These are phyloP conservation scores for Macrosoma leucophasiata DNA, from an alignment of 2,888 invertebrate genomes.

Conservation along the genomic window DNA sequence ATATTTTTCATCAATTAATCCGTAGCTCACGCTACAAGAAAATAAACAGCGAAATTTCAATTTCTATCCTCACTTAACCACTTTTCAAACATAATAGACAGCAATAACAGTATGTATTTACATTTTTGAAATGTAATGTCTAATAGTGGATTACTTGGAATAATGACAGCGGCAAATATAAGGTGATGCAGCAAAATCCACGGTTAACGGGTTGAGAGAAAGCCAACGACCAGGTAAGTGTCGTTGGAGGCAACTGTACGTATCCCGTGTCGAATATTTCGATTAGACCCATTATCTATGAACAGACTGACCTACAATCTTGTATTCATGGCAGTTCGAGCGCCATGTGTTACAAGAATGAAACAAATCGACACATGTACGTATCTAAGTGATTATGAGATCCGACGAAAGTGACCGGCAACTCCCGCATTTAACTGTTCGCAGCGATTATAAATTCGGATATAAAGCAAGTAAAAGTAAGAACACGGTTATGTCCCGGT, in stretches of 20 bases:
- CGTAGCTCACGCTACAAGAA: too few species aligned
- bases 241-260: conserved; percentile 8
- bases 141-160: too few species aligned
- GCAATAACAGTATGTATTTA: too few species aligned
- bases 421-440: conserved; percentile 34
- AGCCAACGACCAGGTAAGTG: conserved; percentile 12
- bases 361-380: conserved; percentile 9
- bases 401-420: conserved; percentile 39
- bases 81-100: too few species aligned
- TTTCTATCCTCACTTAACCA: too few species aligned
- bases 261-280: conserved; percentile 3
- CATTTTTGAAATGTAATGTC: too few species aligned
- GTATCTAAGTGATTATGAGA: conserved; percentile 26
- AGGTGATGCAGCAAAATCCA: conserved; percentile 13
- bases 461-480: conserved; percentile 42
- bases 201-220: conserved; percentile 15
- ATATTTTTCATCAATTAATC: too few species aligned
- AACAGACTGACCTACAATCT: too few species aligned
- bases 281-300: too few species aligned
- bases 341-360: conserved; percentile 4
- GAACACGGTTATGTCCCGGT: too few species aligned
- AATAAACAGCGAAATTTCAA: too few species aligned
- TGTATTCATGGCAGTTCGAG: too few species aligned
- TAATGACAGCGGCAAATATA: conserved; percentile 9
- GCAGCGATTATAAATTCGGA: conserved; percentile 38